A percentile compares a stretch with the other conserved stretches of the same genome.
These are phyloP conservation scores for Pagrus major DNA, from an alignment of 2,113 vertebrate species.

Conservation along the genomic window DNA sequence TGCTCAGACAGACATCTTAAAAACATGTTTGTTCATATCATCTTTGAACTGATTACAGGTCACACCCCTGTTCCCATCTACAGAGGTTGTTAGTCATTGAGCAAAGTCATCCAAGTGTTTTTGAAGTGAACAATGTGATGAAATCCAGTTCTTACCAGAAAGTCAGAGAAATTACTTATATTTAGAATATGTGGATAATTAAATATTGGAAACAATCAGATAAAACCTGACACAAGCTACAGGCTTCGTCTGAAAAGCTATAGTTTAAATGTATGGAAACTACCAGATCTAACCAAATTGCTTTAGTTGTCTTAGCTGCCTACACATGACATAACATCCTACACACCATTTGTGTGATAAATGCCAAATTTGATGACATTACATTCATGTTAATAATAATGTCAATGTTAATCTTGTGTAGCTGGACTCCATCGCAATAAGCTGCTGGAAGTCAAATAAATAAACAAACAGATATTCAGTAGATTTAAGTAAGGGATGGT, in stretches of 20 bases:
- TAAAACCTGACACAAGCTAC: not conserved
- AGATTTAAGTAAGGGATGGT: not conserved
- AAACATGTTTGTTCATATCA: too few relatives aligned
- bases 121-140: too few relatives aligned
- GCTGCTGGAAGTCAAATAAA: not conserved
- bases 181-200: not conserved
- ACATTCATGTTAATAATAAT: not conserved
- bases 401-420: not conserved
- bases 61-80: too few relatives aligned
- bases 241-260: not conserved
- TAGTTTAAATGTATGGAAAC: not conserved
- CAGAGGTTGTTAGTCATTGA: too few relatives aligned
- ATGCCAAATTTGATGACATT: not conserved
- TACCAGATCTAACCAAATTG: too few relatives aligned
- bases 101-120: too few relatives aligned
- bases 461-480: not conserved
- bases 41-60: not conserved
- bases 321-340: not conserved
- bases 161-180: too few relatives aligned
- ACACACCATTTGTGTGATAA: not conserved
- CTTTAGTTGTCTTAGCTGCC: too few relatives aligned
- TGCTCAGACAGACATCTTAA: not conserved
- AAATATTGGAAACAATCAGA: not conserved
- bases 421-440: not conserved
- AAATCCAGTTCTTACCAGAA: too few relatives aligned